These are phyloP conservation scores for Caranx ignobilis DNA, from an alignment of 2,113 vertebrate genomes.

Conservation along the genomic window DNA sequence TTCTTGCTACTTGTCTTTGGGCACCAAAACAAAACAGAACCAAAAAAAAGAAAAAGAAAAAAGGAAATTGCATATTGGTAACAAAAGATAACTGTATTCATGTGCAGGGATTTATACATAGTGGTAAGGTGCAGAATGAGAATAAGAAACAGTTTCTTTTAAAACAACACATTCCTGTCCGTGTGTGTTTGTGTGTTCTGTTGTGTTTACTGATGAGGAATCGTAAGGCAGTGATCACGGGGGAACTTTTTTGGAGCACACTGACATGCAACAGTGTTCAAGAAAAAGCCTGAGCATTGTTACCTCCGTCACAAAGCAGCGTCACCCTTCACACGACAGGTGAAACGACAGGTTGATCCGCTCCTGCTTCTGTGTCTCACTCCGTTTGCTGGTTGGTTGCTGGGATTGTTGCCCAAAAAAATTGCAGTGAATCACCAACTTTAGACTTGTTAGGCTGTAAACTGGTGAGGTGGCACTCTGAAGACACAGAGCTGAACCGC, in stretches of 20 bases:
- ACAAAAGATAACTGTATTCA: background rate
- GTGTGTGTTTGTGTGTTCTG: background rate
- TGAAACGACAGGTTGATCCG: background rate
- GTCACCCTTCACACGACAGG: background rate
- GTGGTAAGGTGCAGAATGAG: constrained; percentile 46
- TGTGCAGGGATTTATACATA: constrained; percentile 22
- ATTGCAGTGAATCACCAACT: constrained; percentile 15
- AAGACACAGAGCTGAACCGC: constrained; percentile 9
- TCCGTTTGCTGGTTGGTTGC: constrained; percentile 19
- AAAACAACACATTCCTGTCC: constrained; percentile 37
- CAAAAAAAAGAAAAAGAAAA: background rate
- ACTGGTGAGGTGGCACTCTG: background rate
- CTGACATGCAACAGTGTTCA: constrained; percentile 35
- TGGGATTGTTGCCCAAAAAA: constrained; percentile 12
- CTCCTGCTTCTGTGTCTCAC: background rate
- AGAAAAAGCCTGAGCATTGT: constrained; percentile 51
- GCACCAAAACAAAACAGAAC: constrained; percentile 1
- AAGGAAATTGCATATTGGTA: constrained; percentile 35
- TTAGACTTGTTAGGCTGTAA: background rate
- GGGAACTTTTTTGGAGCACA: constrained; percentile 19
- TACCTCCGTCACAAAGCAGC: constrained; percentile 17
- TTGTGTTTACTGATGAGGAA: constrained; percentile 17
- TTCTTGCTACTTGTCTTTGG: constrained; percentile 53
- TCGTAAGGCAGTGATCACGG: constrained; percentile 52
- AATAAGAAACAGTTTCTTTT: constrained; percentile 11